A percentile compares a stretch with the other conserved stretches of the same genome.
Conservation (phyloP, 2,797 vertebrate species). For the Falco cherrug region DNA sequence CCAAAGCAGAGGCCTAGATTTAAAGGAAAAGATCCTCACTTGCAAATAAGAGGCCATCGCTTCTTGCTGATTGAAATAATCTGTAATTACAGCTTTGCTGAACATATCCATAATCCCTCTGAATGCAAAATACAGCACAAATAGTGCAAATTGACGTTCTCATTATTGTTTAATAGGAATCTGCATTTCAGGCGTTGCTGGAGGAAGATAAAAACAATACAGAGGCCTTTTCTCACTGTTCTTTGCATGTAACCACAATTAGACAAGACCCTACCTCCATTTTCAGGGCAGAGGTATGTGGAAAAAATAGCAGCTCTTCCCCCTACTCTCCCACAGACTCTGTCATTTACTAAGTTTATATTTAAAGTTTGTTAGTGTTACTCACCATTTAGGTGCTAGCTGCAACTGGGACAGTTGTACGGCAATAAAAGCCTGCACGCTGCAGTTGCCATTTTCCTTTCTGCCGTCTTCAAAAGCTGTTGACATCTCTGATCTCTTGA, state of each 20-base stretch:
- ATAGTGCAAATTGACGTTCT: neutral
- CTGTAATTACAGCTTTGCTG: neutral
- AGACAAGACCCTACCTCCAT: neutral
- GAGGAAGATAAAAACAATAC: neutral
- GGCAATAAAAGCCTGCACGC: neutral
- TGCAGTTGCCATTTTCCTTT: neutral
- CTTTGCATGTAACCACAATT: neutral
- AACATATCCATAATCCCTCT: neutral
- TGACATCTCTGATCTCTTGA: neutral
- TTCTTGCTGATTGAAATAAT: neutral
- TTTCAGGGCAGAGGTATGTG: neutral
- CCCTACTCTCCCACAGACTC: neutral
- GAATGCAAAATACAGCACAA: neutral
- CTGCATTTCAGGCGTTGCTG: neutral
- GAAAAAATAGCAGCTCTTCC: neutral
- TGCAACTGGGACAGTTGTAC: neutral
- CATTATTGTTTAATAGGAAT: neutral
- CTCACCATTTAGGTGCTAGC: neutral
- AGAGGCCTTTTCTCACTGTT: neutral
- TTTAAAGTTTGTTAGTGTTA: neutral
- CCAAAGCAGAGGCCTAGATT: neutral
- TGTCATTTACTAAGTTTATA: neutral
- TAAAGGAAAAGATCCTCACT: neutral
- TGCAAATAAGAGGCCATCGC: neutral
- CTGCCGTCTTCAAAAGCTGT: neutral